Evolutionary conservation across 2,888 invertebrate genomes (phyloP).

Genomic region (Plusia festucae): DNA sequence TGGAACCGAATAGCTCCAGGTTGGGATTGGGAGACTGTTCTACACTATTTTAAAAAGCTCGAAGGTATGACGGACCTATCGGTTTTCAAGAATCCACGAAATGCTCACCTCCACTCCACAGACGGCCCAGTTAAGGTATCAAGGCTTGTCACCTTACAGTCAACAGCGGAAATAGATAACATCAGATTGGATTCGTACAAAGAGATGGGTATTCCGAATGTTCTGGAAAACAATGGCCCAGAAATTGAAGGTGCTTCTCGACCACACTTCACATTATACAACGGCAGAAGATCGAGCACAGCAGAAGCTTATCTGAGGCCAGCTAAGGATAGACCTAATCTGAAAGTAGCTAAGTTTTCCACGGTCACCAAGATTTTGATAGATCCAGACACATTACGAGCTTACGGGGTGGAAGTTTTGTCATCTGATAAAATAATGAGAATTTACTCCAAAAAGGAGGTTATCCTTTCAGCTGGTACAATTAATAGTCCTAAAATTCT

Average conservation of each 20-base stretch:
- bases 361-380: slow-evolving; percentile 76
- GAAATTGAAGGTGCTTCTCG: slow-evolving; percentile 63
- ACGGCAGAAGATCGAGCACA: slow-evolving; percentile 79
- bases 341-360: slow-evolving; percentile 73
- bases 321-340: slow-evolving; percentile 69
- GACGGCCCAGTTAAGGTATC: slow-evolving; percentile 71
- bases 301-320: slow-evolving; percentile 77
- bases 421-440: slow-evolving; percentile 64
- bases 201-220: slow-evolving; percentile 70
- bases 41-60: slow-evolving; percentile 71
- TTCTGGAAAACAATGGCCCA: slow-evolving; percentile 70
- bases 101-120: slow-evolving; percentile 67
- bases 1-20: slow-evolving; percentile 70
- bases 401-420: slow-evolving; percentile 73
- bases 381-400: slow-evolving; percentile 61
- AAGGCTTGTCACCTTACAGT: slow-evolving; percentile 60
- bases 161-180: slow-evolving; percentile 62
- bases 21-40: slow-evolving; percentile 71
- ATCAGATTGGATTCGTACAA: slow-evolving; percentile 63
- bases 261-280: slow-evolving; percentile 70
- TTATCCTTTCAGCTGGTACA: slow-evolving; percentile 78
- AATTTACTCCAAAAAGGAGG: slow-evolving; percentile 72
- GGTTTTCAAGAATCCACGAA: slow-evolving; percentile 60
- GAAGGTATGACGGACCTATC: slow-evolving; percentile 72
- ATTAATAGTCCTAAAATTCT: slow-evolving; percentile 80